Conservation (phyloP, 53 echinoderm and acorn worm species). For the Antedon mediterranea region DNA sequence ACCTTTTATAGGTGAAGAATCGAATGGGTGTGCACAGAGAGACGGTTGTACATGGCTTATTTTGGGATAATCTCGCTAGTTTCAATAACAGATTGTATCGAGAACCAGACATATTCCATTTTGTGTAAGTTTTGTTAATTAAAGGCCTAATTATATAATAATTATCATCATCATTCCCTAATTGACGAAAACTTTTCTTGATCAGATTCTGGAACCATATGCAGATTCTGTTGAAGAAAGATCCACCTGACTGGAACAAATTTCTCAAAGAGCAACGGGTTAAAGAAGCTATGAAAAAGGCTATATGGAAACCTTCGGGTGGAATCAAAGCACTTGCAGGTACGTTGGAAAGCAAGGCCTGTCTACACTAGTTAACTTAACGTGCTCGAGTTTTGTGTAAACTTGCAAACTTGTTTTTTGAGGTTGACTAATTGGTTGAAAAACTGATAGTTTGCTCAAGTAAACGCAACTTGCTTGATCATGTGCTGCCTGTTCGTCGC, state of each 20-base stretch:
- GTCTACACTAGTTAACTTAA: too few species aligned
- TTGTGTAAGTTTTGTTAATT: slow-evolving; percentile 70
- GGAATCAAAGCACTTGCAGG: not conserved
- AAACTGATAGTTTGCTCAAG: too few species aligned
- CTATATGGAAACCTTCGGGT: slow-evolving; percentile 42
- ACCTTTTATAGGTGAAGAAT: slow-evolving; percentile 48
- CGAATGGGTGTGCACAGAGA: slow-evolving; percentile 86
- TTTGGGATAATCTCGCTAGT: slow-evolving; percentile 89
- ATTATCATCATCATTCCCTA: too few species aligned
- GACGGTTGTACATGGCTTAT: slow-evolving; percentile 59
- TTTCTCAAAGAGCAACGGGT: slow-evolving; percentile 50
- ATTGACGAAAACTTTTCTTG: too few species aligned
- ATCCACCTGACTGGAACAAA: slow-evolving; percentile 55
- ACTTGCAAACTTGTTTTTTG: too few species aligned
- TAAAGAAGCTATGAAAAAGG: slow-evolving; percentile 19
- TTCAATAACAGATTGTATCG: slow-evolving; percentile 82
- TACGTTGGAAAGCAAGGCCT: too few species aligned
- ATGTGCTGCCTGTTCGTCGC: too few species aligned
- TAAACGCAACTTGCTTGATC: too few species aligned
- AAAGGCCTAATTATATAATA: too few species aligned
- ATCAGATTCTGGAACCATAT: slow-evolving; percentile 93
- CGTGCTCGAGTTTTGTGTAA: too few species aligned
- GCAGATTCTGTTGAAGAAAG: slow-evolving; percentile 73
- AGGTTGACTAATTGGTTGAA: too few species aligned
- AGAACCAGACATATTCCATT: slow-evolving; percentile 88